phyloP scores from a whole-genome alignment of 1,140 invertebrate species.

The Leptinotarsa texana region DNA sequence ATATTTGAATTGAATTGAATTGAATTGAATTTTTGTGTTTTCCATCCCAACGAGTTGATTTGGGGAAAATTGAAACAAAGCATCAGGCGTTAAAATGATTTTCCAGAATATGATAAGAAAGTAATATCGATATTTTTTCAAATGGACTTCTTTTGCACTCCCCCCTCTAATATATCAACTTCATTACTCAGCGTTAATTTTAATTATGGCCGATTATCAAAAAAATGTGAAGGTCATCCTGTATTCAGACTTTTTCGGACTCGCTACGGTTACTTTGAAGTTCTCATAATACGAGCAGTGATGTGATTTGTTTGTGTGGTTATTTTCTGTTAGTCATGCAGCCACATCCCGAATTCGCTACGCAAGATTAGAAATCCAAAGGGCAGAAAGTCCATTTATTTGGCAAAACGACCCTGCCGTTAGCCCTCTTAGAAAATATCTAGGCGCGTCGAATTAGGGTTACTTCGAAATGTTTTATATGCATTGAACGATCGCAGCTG shows the following conservation, averaged over 20 bases:
- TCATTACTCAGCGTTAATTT: too few relatives aligned
- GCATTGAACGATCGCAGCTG: conserved; percentile 14
- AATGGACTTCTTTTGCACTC: too few relatives aligned
- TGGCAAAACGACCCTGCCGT: neutral
- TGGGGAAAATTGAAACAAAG: too few relatives aligned
- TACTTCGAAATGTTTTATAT: conserved; percentile 19
- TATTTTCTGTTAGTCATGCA: conserved; percentile 7
- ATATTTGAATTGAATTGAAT: too few relatives aligned
- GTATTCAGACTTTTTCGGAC: neutral
- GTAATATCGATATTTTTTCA: too few relatives aligned
- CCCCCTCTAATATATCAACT: too few relatives aligned
- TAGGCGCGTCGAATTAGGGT: conserved; percentile 19
- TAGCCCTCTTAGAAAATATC: conserved; percentile 10
- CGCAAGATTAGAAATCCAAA: conserved; percentile 22
- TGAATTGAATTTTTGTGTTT: too few relatives aligned
- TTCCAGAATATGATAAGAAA: too few relatives aligned
- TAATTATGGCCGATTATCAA: too few relatives aligned
- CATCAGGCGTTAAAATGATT: too few relatives aligned
- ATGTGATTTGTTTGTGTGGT: conserved; percentile 8
- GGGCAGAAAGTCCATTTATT: conserved; percentile 1
- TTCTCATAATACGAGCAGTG: neutral
- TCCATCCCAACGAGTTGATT: too few relatives aligned
- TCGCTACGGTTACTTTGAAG: neutral
- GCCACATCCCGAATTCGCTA: conserved; percentile 15
- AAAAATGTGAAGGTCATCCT: neutral